Percentiles rank a stretch among this genome's conserved stretches.
These are phyloP conservation scores for Leucopsar rothschildi DNA, from an alignment of 2,113 vertebrate genomes.

Conservation along the genomic window DNA sequence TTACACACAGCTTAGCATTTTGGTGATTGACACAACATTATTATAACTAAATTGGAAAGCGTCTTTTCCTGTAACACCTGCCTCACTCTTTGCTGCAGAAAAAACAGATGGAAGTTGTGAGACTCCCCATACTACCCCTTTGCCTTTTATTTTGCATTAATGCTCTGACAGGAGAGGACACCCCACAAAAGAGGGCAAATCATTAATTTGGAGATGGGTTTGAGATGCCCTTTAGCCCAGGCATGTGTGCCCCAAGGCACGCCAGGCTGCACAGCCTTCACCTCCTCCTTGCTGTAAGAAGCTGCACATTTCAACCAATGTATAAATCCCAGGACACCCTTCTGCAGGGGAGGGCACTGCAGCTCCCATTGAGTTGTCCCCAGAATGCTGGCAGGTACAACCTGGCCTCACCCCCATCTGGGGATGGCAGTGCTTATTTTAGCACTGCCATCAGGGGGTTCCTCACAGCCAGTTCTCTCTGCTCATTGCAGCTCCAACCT, in stretches of 20 bases:
- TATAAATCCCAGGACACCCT: not conserved
- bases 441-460: not conserved
- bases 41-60: conserved; percentile 18
- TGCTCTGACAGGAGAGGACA: not conserved
- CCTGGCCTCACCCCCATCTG: not conserved
- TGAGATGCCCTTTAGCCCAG: not conserved
- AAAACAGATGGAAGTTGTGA: not conserved
- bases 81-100: not conserved
- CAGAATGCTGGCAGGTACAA: not conserved
- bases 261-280: not conserved
- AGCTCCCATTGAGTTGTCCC: not conserved
- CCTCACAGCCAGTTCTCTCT: not conserved
- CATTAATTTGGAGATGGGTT: not conserved
- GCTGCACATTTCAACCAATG: not conserved
- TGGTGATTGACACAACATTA: conserved; percentile 43
- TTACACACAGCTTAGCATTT: conserved; percentile 1
- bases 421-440: not conserved
- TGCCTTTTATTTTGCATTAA: not conserved
- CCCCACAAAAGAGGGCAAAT: not conserved
- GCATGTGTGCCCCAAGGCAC: not conserved
- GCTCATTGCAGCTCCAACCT: not conserved
- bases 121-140: not conserved
- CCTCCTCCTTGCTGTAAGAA: not conserved
- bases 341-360: not conserved
- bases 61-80: conserved; percentile 27